phyloP scores from a whole-genome alignment of 2,888 invertebrate species.

The Drosophila leonis region DNA sequence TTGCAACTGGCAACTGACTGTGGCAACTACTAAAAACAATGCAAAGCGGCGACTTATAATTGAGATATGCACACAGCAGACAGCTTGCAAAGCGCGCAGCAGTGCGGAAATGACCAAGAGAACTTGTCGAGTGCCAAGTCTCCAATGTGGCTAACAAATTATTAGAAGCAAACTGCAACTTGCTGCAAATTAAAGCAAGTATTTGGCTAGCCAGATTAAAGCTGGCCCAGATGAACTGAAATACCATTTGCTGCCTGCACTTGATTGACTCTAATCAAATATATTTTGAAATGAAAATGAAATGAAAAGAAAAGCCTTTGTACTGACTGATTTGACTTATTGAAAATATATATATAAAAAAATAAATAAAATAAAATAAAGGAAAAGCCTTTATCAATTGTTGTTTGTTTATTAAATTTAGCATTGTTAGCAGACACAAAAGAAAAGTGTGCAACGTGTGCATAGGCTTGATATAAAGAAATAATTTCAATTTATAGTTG shows the following conservation, averaged over 20 bases:
- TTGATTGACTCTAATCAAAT: neutral
- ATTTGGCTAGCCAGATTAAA: neutral
- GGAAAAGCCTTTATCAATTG: slow-evolving; percentile 2
- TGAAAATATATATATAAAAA: neutral
- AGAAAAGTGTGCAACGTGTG: neutral
- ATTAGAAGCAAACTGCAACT: neutral
- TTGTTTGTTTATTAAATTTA: slow-evolving; percentile 1
- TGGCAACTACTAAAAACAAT: slow-evolving; percentile 33
- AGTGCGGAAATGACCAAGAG: slow-evolving; percentile 34
- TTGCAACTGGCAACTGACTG: slow-evolving; percentile 16
- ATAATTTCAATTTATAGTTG: neutral
- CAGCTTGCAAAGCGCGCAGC: slow-evolving; percentile 10
- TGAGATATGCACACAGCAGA: slow-evolving; percentile 43
- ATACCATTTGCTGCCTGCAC: neutral
- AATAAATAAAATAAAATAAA: neutral
- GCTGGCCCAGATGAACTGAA: neutral
- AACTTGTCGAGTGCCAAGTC: slow-evolving; percentile 1
- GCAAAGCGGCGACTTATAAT: slow-evolving; percentile 38
- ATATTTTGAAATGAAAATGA: neutral
- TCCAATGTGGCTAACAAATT: neutral
- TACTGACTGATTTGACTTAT: slow-evolving; percentile 1
- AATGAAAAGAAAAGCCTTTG: neutral
- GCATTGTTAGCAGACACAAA: neutral
- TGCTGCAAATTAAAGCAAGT: too few relatives aligned
- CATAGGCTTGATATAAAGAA: neutral